Evolutionary conservation across 2,888 invertebrate species (phyloP).

Genomic region (Eupithecia centaureata): DNA sequence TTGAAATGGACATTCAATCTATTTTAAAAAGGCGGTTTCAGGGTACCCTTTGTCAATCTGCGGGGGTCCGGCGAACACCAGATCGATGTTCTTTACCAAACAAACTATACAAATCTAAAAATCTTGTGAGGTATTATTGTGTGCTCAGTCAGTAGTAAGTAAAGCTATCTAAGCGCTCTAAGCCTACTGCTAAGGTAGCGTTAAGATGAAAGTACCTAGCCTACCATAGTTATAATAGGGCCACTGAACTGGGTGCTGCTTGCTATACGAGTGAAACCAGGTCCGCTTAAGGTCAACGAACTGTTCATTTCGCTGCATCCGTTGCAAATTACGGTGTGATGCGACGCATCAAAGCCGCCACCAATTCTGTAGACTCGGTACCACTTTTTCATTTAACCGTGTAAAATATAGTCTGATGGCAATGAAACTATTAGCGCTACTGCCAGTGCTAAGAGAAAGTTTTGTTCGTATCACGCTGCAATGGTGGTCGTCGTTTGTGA

Average conservation of each 20-base stretch:
- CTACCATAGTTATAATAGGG: slow-evolving; percentile 70
- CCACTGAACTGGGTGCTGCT: slow-evolving; percentile 77
- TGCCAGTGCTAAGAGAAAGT: slow-evolving; percentile 65
- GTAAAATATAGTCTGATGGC: slow-evolving; percentile 68
- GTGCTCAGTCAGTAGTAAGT: not conserved
- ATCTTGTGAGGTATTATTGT: not conserved
- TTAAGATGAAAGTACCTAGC: slow-evolving; percentile 51
- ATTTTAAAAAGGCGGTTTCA: too few species aligned
- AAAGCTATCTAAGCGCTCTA: not conserved
- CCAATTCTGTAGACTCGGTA: slow-evolving; percentile 74
- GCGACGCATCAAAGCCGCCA: slow-evolving; percentile 71
- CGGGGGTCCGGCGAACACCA: too few species aligned
- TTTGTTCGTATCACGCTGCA: slow-evolving; percentile 47
- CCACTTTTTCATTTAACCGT: slow-evolving; percentile 69
- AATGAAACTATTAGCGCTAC: slow-evolving; percentile 62
- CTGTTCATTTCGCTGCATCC: slow-evolving; percentile 83
- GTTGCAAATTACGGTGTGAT: slow-evolving; percentile 78
- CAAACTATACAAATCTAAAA: not conserved
- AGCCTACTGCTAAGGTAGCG: slow-evolving; percentile 23
- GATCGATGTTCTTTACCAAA: too few species aligned
- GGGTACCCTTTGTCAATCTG: too few species aligned
- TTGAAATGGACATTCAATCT: too few species aligned
- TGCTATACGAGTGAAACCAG: slow-evolving; percentile 80
- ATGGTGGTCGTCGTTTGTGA: slow-evolving; percentile 37
- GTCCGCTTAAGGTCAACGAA: slow-evolving; percentile 78